phyloP scores from a whole-genome alignment of 2,113 vertebrate genomes.

The Podarcis muralis region DNA sequence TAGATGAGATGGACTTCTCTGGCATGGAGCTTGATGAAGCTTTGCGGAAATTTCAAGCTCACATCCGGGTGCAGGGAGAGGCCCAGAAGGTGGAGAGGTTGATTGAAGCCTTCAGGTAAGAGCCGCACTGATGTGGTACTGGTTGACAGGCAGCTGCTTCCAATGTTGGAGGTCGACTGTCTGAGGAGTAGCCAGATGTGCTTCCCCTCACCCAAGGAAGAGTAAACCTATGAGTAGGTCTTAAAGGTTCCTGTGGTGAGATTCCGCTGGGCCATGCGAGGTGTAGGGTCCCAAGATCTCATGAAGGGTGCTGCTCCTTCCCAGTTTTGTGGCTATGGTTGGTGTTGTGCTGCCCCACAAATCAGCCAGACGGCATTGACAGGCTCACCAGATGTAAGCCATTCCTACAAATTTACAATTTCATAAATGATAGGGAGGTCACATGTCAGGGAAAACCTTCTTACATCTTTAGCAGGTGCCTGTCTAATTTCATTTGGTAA shows the following conservation, averaged over 20 bases:
- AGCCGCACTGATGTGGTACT: background rate
- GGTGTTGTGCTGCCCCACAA: too few relatives aligned
- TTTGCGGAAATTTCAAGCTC: constrained; percentile 96
- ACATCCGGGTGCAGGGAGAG: constrained; percentile 96
- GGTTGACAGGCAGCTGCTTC: background rate
- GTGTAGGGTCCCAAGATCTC: too few relatives aligned
- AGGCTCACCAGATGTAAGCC: too few relatives aligned
- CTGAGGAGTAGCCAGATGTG: background rate
- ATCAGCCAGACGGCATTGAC: too few relatives aligned
- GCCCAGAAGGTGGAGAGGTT: constrained; percentile 98
- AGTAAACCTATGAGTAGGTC: background rate
- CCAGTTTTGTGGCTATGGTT: too few relatives aligned
- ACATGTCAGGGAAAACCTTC: too few relatives aligned
- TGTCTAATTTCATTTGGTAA: too few relatives aligned
- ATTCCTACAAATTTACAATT: background rate
- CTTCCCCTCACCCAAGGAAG: background rate
- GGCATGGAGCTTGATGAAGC: constrained; percentile 97
- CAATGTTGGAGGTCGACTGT: background rate
- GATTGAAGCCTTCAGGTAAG: constrained; percentile 98
- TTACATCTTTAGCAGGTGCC: too few relatives aligned
- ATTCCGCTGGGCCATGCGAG: too few relatives aligned
- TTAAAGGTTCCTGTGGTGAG: too few relatives aligned
- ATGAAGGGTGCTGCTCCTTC: too few relatives aligned
- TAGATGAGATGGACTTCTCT: constrained; percentile 99
- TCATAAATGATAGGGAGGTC: too few relatives aligned